Evolutionary conservation across 2,113 vertebrate species (phyloP), one percentile per base, ranked within the genome.

Genomic region (Vidua chalybeata): DNA sequence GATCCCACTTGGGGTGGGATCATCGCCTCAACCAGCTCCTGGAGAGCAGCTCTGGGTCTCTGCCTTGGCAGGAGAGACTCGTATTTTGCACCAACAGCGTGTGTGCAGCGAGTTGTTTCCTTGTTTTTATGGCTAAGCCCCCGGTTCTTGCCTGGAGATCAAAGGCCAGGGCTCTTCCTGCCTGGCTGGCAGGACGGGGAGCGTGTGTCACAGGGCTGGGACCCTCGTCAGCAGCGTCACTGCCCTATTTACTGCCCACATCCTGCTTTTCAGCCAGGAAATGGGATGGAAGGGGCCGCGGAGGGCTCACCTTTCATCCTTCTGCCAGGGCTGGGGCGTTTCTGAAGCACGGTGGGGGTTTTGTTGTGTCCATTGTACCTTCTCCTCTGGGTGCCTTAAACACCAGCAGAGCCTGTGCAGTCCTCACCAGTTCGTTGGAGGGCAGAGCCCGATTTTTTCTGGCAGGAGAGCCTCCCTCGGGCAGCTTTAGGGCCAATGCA

Each of bases 11-110:
- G 1, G 8, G 5, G 22, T 30, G n/a, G 61, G 27, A 41, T 20
- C 61, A 2, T n/a, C 0, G 0, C 73, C 48, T 66, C n/a, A 1
- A 3, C n/a, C 19, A 1, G 0, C 28, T 37, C 15, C 30, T 4
- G 63, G 26, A 66, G 33, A 33, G 35, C 85, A 2, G 28, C 58
- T 58, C 43, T 0, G 0, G 2, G 4, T 19, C 46, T 43, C 66
- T 58, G 83, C 71, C 90, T 81, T 87, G 90, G 90, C 90, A 71
- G 61, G 28, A 27, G 9, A 7, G 6, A 2, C 22, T 48, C 11
- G 0, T 30, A 3, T 76, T 79, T 83, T 41, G 73, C 87, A 61
- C 52, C 52, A 20, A 10, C 74, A 33, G 59, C 39, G 3, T 71
- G 74, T 16, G 24, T 14, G 33, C 61, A 12, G 27, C 0, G 1